These are phyloP conservation scores for Dicranocentrus wangi DNA, from an alignment of 2,888 invertebrate species.

Conservation along the genomic window DNA sequence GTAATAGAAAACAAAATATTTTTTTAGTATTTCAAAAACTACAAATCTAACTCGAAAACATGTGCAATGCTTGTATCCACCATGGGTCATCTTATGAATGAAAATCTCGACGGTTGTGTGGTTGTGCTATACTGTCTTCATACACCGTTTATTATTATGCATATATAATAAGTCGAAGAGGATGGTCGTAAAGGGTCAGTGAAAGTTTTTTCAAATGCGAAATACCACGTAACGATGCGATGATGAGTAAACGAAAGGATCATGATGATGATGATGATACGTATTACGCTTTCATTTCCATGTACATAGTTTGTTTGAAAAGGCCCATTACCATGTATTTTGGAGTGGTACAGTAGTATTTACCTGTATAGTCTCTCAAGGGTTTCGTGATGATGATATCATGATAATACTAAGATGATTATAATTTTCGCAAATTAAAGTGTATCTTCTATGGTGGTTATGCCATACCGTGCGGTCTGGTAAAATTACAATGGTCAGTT, in stretches of 20 bases:
- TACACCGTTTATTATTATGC: constrained; percentile 11
- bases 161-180: constrained; percentile 25
- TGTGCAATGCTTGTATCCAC: too few relatives aligned
- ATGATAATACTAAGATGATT: constrained; percentile 1
- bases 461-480: background rate
- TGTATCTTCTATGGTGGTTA: constrained; percentile 7
- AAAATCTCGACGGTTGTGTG: too few relatives aligned
- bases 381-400: constrained; percentile 6
- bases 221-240: background rate
- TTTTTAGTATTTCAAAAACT: too few relatives aligned
- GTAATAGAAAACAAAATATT: constrained; percentile 1
- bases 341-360: too few relatives aligned
- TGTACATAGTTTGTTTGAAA: too few relatives aligned
- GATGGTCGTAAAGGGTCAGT: constrained; percentile 42
- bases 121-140: too few relatives aligned
- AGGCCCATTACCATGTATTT: too few relatives aligned
- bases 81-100: too few relatives aligned
- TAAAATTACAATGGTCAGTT: background rate
- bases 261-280: constrained; percentile 3
- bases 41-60: too few relatives aligned
- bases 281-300: constrained; percentile 14
- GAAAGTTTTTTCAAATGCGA: constrained; percentile 50
- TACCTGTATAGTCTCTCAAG: too few relatives aligned
- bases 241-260: constrained; percentile 10
- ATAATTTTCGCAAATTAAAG: constrained; percentile 19